Conservation (phyloP, 92 coral and sea anemone genomes). For the Zoanthus solanderi region DNA sequence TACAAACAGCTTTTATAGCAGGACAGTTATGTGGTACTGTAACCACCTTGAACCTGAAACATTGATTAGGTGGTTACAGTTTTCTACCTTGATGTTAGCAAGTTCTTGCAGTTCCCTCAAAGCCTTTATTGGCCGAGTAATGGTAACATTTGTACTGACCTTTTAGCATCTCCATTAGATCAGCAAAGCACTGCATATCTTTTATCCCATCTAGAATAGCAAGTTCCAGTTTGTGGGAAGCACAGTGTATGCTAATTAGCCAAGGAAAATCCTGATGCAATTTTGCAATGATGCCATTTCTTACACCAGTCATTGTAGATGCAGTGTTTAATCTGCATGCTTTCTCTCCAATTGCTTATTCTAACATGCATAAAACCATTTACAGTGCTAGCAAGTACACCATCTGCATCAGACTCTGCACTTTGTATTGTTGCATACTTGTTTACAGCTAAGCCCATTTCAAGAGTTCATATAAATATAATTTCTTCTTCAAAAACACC, state of each 20-base stretch:
- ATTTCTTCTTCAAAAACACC: slow-evolving; percentile 52
- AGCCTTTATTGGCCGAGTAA: not conserved
- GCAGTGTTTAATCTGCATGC: not conserved
- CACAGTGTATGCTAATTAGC: not conserved
- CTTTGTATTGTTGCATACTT: slow-evolving; percentile 55
- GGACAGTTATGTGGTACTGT: slow-evolving; percentile 7
- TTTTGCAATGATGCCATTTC: slow-evolving; percentile 2
- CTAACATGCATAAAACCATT: slow-evolving; percentile 19
- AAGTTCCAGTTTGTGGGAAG: not conserved
- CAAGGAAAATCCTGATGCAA: not conserved
- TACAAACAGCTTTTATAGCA: not conserved
- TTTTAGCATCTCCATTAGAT: slow-evolving; percentile 7
- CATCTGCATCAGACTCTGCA: slow-evolving; percentile 47
- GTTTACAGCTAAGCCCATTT: slow-evolving; percentile 52
- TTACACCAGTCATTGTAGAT: slow-evolving; percentile 11
- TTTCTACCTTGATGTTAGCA: slow-evolving; percentile 13
- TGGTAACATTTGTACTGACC: not conserved
- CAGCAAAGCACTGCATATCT: slow-evolving; percentile 15
- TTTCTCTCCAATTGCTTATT: slow-evolving; percentile 17
- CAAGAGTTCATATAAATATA: slow-evolving; percentile 41
- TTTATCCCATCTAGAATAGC: not conserved
- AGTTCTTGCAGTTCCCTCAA: slow-evolving; percentile 22
- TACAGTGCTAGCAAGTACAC: slow-evolving; percentile 43
- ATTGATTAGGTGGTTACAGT: slow-evolving; percentile 22
- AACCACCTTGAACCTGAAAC: slow-evolving; percentile 22